phyloP scores from a whole-genome alignment of 2,888 invertebrate species.

The Ischnura elegans region DNA sequence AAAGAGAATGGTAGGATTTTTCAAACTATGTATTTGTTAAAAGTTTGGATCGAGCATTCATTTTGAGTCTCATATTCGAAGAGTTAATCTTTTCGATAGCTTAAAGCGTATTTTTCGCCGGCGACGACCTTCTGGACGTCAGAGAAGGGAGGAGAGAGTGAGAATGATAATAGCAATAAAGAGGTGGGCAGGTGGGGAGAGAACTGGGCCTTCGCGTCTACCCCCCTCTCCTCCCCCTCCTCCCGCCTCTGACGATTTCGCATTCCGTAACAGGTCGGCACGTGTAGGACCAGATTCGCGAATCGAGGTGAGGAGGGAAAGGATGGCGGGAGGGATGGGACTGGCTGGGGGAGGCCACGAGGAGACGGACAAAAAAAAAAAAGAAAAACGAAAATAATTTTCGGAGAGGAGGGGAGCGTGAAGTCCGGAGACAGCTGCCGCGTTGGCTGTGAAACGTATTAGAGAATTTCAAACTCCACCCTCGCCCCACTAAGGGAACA shows the following conservation, averaged over 20 bases:
- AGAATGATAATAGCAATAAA: not conserved
- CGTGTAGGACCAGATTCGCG: slow-evolving; percentile 40
- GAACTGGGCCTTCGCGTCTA: not conserved
- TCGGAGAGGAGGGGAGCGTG: not conserved
- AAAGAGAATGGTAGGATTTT: too few relatives aligned
- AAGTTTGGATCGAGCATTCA: too few relatives aligned
- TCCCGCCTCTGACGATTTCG: not conserved
- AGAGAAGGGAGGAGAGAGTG: not conserved
- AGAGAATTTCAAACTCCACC: too few relatives aligned
- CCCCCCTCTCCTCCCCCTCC: too few relatives aligned
- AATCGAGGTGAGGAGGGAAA: not conserved
- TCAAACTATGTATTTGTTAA: too few relatives aligned
- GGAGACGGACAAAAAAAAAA: not conserved
- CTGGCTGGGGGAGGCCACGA: not conserved
- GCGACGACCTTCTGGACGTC: not conserved
- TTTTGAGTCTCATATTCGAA: too few relatives aligned
- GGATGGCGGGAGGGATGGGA: not conserved
- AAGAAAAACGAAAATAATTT: not conserved
- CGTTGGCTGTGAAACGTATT: not conserved
- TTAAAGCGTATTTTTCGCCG: not conserved
- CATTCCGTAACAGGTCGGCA: slow-evolving; percentile 47
- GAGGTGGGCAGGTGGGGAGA: not conserved
- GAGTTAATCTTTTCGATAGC: not conserved
- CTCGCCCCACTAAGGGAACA: too few relatives aligned
- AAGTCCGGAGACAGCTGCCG: not conserved